phyloP scores from a whole-genome alignment of 2,888 invertebrate genomes.

The Dolomedes plantarius region DNA sequence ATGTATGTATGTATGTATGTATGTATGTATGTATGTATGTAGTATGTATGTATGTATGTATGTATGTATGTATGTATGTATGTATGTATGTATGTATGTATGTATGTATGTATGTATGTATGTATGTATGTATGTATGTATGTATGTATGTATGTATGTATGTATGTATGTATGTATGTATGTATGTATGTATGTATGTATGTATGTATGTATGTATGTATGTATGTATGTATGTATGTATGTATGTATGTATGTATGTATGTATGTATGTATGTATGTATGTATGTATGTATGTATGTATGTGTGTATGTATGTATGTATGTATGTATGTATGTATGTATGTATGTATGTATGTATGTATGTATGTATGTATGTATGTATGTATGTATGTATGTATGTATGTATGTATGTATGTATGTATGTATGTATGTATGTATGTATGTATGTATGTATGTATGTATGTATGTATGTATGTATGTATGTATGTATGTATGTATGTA shows the following conservation, averaged over 20 bases:
- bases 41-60: no score
- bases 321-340: background rate
- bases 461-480: background rate
- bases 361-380: background rate
- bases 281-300: background rate
- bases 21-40: background rate
- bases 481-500: background rate
- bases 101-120: background rate
- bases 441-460: background rate
- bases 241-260: background rate
- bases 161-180: background rate
- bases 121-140: background rate
- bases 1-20: background rate
- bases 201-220: background rate
- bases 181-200: background rate
- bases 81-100: background rate
- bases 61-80: background rate
- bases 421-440: background rate
- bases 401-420: background rate
- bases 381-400: background rate
- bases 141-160: background rate
- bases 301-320: background rate
- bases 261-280: constrained; percentile 8
- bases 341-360: background rate
- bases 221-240: background rate